Base-by-base conservation (phyloP, 2,113 vertebrate species). In the Podilymbus podiceps region DNA sequence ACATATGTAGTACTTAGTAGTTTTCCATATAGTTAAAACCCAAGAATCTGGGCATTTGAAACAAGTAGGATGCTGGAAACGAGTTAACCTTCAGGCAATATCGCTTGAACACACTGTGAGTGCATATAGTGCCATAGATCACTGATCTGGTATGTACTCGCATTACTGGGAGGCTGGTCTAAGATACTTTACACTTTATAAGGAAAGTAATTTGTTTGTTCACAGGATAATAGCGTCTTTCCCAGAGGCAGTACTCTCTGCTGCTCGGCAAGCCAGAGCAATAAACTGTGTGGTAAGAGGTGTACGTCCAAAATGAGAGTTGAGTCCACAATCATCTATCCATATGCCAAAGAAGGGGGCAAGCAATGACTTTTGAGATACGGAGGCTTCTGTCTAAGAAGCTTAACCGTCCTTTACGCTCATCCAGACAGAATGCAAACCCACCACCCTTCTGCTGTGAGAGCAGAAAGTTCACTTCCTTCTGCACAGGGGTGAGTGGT, bases 401-500 rank as follows among this genome's bases (percentile, higher is more conserved):
- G n/a, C n/a, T 63, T 78, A 47, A 42, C 11, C 59, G 23, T 55
- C 56, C 53, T 40, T 46, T 47, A 30, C 5, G 11, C 19, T 93
- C 33, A 58, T 22, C 49, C 71, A 79, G 71, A 33, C 20, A 69
- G 58, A 27, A 76, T 35, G 27, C 21, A 76, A 86, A 73, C 25
- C 31, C 28, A 76, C 17, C 13, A 23, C 25, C 10, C 17, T 38
- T 56, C 58, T 35, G 4, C 24, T 74, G 0, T 31, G 50, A 66
- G n/a, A 85, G 24, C 47, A 88, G 75, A 64, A 88, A 73, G 14
- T 20, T 83, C 0, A 4, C 5, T 33, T 77, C 22, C 14, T 76
- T 76, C 28, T 49, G 17, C 2, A 1, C 0, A 1, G 27, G 24
- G 2, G 7, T 50, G 17, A 53, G 35, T 16, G 27, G 8, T 85